phyloP scores from a whole-genome alignment of 2,888 invertebrate species.

The Antheraea yamamai region DNA sequence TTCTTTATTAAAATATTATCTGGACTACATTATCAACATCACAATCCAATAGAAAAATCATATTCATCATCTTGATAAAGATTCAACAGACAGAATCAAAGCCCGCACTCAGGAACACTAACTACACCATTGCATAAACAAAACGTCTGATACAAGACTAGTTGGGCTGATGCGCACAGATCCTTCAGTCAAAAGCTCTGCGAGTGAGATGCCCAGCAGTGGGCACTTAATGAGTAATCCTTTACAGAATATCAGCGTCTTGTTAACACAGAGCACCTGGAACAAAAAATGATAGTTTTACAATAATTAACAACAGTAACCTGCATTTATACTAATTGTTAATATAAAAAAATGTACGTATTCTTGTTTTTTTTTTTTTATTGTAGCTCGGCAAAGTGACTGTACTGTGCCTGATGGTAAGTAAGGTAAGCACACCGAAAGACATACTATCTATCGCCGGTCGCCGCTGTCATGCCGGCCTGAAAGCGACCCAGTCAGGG shows the following conservation, averaged over 20 bases:
- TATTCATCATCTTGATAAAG: neutral
- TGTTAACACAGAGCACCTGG: neutral
- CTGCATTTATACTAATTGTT: too few relatives aligned
- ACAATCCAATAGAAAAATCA: neutral
- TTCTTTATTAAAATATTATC: too few relatives aligned
- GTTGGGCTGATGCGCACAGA: neutral
- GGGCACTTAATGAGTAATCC: neutral
- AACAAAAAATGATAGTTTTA: neutral
- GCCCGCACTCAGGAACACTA: neutral
- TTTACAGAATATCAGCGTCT: neutral
- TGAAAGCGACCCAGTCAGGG: too few relatives aligned
- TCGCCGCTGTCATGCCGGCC: too few relatives aligned
- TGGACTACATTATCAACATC: too few relatives aligned
- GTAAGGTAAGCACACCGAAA: too few relatives aligned
- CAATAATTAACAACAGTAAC: too few relatives aligned
- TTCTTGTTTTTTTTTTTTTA: too few relatives aligned
- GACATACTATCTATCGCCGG: too few relatives aligned
- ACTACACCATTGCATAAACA: neutral
- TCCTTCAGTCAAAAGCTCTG: neutral
- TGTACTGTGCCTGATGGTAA: too few relatives aligned
- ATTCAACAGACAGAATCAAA: neutral
- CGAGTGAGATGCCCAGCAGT: neutral
- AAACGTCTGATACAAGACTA: neutral
- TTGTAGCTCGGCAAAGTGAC: too few relatives aligned
- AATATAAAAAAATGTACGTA: too few relatives aligned